These are phyloP conservation scores for Apis dorsata DNA, from an alignment of 1,140 invertebrate species.

Conservation along the genomic window DNA sequence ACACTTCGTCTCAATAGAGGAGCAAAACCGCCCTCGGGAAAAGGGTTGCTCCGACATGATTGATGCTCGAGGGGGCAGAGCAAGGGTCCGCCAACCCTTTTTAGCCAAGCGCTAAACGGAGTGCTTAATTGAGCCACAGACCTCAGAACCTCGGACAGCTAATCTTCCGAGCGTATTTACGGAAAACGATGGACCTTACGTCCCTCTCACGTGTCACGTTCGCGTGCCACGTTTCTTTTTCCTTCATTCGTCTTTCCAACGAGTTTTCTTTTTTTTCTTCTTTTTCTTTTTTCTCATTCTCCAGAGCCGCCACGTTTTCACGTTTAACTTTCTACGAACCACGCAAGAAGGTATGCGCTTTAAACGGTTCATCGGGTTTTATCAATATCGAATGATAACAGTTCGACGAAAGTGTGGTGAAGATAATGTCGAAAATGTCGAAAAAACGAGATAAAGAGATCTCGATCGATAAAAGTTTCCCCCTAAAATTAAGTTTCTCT, in stretches of 20 bases:
- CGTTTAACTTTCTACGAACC: not conserved
- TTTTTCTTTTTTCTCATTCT: too few species aligned
- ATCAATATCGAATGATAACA: too few species aligned
- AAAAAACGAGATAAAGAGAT: too few species aligned
- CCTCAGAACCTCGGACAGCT: constrained; percentile 77
- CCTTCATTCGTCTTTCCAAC: not conserved
- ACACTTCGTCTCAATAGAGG: constrained; percentile 79
- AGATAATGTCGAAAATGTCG: too few species aligned
- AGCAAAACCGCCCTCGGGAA: constrained; percentile 78
- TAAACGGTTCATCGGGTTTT: too few species aligned
- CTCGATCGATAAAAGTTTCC: too few species aligned
- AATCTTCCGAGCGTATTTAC: constrained; percentile 71
- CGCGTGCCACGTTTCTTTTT: constrained; percentile 6
- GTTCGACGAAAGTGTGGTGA: too few species aligned
- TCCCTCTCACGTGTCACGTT: constrained; percentile 35
- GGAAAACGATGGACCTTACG: constrained; percentile 48
- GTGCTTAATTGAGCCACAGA: constrained; percentile 80
- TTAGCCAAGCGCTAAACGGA: constrained; percentile 75
- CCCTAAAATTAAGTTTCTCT: too few species aligned
- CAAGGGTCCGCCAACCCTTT: constrained; percentile 74
- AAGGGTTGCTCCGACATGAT: constrained; percentile 79
- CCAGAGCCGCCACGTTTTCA: not conserved
- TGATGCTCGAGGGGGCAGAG: constrained; percentile 76
- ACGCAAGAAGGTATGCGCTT: too few species aligned
- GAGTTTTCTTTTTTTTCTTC: not conserved